Base-by-base conservation (phyloP, 2,113 vertebrate genomes). In the Cygnus buccinator region DNA sequence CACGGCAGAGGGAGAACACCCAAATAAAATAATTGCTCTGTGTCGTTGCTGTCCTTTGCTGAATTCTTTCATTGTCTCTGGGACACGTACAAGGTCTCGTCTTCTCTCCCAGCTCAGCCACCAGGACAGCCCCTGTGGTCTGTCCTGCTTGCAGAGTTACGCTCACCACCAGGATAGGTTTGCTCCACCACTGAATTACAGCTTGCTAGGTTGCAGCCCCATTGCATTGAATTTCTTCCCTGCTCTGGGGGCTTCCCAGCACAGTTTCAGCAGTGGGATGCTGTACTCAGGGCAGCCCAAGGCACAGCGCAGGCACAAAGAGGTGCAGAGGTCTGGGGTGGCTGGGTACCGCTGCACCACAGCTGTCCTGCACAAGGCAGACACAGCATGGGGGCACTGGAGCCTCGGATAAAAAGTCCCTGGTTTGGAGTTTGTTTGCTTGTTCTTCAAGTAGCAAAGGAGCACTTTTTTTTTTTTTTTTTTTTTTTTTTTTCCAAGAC, bases 301-400 rank as follows among this genome's bases (percentile, higher is more conserved):
- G 25, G 41, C 16, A 41, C 39, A 11, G 3, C 1, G 1, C 0
- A 0, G 33, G 4, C 0, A 1, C 5, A 48, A 48, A 35, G 15
- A 72, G 26, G 8, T 37, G 19, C 29, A 15, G 21, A 62, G 6
- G 4, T 72, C 35, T 9, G 2, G 33, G 39, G 37, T 54, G 5
- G 4, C 43, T 75, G 33, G 48, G 17, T 13, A 44, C 84, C 3
- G 0, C 46, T 61, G 73, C 74, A 39, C 41, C 25, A 3, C 0
- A 2, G 17, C 43, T 9, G 4, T 35, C 62, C 39, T 7, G 1
- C 31, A 11, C 5, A 4, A 2, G 0, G 37, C 65, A 81, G 43
- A 5, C 37, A 35, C 29, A 67, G 83, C 48, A 78, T 0, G 0
- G 59, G 67, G 52, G 12, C 86, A 73, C 28, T 70, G 81, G 66